Conservation (phyloP, 2,113 vertebrate genomes). For the Cricetomys ansorgei region DNA sequence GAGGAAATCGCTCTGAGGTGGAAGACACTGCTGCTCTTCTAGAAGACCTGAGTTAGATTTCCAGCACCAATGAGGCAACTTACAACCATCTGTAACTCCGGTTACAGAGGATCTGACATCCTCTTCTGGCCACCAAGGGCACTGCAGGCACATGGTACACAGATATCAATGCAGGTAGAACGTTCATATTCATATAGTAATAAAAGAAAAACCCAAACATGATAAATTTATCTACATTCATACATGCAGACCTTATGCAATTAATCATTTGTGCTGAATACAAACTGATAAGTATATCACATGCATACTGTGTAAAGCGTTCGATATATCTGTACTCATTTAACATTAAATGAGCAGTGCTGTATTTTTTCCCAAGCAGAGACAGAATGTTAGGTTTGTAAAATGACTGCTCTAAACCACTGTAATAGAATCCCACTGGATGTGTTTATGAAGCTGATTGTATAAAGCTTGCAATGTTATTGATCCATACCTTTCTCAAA, state of each 20-base stretch:
- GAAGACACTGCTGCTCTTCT: not conserved
- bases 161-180: not conserved
- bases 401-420: constrained; percentile 25
- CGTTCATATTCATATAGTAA: not conserved
- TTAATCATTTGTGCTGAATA: not conserved
- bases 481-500: constrained; percentile 46
- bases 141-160: not conserved
- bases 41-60: not conserved
- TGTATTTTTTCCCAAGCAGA: not conserved
- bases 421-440: constrained; percentile 36
- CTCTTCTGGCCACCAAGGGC: not conserved
- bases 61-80: not conserved
- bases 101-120: not conserved
- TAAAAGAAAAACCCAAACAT: not conserved
- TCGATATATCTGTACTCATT: not conserved
- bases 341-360: not conserved
- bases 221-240: not conserved
- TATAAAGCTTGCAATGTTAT: constrained; percentile 3
- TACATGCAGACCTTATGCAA: not conserved
- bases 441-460: constrained; percentile 10
- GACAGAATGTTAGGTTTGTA: constrained; percentile 15
- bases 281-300: not conserved
- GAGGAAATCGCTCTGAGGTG: not conserved
- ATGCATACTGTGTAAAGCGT: not conserved
- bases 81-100: not conserved